Evolutionary conservation across 2,797 vertebrate genomes (phyloP), one percentile per base, ranked within the genome.

Genomic region (Crocidura indochinensis): DNA sequence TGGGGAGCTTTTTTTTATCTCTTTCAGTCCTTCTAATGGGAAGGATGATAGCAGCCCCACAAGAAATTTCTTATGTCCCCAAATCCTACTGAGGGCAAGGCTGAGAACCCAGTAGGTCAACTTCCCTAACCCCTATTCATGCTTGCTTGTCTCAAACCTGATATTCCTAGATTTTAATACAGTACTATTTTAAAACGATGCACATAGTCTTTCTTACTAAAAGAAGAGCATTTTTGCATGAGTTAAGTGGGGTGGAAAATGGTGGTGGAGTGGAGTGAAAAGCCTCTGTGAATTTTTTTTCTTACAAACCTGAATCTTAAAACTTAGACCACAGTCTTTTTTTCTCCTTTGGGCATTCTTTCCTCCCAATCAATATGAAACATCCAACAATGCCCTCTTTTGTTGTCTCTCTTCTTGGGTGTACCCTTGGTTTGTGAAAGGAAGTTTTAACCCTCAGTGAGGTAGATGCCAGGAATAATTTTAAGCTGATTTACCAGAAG

Each of bases 401-500:
- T 86, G 79, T 60, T 24, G 47, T n/a, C 85, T 84, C 38, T 62
- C 71, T 60, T 20, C 67, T 74, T 44, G 53, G 68, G 8, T 29
- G 4, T 84, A 51, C 51, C 56, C 65, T 78, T 15, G 29, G 72
- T 56, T n/a, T 68, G n/a, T 27, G 17, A 78, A 51, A 94, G 91
- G 88, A 91, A 91, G 94, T 67, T 60, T 77, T 81, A 78, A 76
- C 74, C 90, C 71, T 69, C 47, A 53, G 0, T 26, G 71, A 91
- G 77, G 81, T 49, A 38, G 84, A 73, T 89, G 77, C 94, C 47
- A 47, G 95, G 87, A 96, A 92, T 46, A 20, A 0, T 67, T 44
- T 22, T 53, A 88, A 60, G 83, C 60, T 60, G 64, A 79, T 71
- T 93, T 90, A 60, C 88, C 92, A 88, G 91, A 91, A 81, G 71